These are phyloP conservation scores for Chrysina gloriosa DNA, from an alignment of 2,888 invertebrate species.

Conservation along the genomic window DNA sequence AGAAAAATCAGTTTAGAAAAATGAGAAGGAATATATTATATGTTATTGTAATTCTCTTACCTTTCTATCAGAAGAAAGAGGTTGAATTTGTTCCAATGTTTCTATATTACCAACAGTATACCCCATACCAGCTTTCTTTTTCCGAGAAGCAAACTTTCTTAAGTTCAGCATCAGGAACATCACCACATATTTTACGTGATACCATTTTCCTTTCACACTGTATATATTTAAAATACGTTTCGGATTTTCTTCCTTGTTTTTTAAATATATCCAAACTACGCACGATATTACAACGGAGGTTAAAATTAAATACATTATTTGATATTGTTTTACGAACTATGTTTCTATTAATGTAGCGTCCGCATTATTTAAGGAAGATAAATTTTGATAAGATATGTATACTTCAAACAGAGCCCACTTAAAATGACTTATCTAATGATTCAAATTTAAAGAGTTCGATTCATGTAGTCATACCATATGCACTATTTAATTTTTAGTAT, in stretches of 20 bases:
- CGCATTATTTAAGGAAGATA: neutral
- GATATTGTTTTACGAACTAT: neutral
- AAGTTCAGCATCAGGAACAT: conserved; percentile 69
- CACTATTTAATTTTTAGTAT: too few relatives aligned
- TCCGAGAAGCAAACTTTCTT: conserved; percentile 67
- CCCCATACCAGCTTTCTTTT: conserved; percentile 62
- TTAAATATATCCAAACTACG: conserved; percentile 33
- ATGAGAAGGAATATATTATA: too few relatives aligned
- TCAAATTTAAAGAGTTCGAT: too few relatives aligned
- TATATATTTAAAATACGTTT: conserved; percentile 72
- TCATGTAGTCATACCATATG: too few relatives aligned
- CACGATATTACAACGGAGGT: conserved; percentile 35
- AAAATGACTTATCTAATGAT: too few relatives aligned
- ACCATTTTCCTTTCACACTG: conserved; percentile 73
- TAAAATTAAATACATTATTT: conserved; percentile 34
- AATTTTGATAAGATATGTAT: conserved; percentile 22
- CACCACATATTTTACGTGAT: conserved; percentile 70
- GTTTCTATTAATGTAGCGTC: neutral
- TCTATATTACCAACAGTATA: conserved; percentile 66
- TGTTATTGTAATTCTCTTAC: conserved; percentile 60
- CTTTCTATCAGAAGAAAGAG: conserved; percentile 70
- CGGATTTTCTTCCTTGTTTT: conserved; percentile 60
- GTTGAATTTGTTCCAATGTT: conserved; percentile 71
- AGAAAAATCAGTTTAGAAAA: too few relatives aligned
- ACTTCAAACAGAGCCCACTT: neutral